phyloP scores from a whole-genome alignment of 2,888 invertebrate species.

The Drosophila subsilvestris region DNA sequence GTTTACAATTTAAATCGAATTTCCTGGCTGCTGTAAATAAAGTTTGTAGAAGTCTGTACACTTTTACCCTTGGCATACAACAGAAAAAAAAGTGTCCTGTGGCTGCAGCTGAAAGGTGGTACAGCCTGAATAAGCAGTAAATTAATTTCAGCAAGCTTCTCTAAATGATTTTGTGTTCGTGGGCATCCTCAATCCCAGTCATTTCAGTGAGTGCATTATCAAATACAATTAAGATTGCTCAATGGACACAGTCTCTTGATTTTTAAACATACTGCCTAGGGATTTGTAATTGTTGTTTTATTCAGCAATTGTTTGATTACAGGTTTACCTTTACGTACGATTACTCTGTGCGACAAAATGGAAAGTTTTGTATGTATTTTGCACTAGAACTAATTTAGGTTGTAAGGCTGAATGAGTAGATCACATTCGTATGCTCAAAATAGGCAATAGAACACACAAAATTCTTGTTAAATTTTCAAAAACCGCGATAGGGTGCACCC shows the following conservation, averaged over 20 bases:
- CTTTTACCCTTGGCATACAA: conserved; percentile 27
- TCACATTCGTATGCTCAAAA: no score
- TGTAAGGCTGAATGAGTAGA: no score
- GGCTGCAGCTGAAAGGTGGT: conserved; percentile 26
- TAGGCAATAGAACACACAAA: no score
- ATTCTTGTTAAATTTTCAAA: no score
- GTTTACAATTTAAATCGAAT: conserved; percentile 78
- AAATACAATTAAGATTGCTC: background rate
- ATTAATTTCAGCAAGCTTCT: conserved; percentile 41
- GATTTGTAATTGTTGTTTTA: background rate
- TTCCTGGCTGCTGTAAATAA: conserved; percentile 65
- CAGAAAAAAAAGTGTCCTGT: conserved; percentile 38
- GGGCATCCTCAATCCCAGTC: background rate
- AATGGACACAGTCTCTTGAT: background rate
- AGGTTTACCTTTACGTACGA: background rate
- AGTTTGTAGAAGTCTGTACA: conserved; percentile 31
- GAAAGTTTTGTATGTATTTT: no score
- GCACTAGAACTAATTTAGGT: no score
- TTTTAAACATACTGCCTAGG: no score
- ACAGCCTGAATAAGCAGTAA: conserved; percentile 49
- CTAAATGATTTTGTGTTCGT: conserved; percentile 6
- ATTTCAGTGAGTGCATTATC: background rate
- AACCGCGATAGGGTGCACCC: no score
- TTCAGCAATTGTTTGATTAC: background rate
- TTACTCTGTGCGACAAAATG: no score